Evolutionary conservation across 2,888 invertebrate genomes (phyloP), one percentile per base, ranked within the genome.

Genomic region (Mimas tiliae): DNA sequence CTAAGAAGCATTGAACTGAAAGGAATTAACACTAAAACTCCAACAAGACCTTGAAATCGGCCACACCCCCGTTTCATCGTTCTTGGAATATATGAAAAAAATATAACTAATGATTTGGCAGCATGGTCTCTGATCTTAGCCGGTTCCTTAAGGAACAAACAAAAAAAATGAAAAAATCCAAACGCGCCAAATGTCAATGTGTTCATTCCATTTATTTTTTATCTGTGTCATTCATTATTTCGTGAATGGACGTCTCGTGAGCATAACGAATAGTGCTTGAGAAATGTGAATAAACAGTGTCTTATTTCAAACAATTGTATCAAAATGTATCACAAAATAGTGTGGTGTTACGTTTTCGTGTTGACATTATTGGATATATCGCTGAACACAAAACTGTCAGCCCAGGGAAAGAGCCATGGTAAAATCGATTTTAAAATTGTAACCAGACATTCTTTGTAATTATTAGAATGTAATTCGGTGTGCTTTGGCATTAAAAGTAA

Each of bases 321-420:
- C 70, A 90, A 87, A 83, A 95, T 95, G 95, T 93, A 88, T 89
- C 90, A 90, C 79, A 92, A 92, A 88, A 90, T 93, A 84, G 90
- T 95, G 91, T 95, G 95, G 94, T 94, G 94, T 94, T 95, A 95
- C 90, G 91, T 96, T 89, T 94, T 96, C 92, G 85, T 95, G 87
- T 93, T 96, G 90, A 95, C 95, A 81, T 93, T 96, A 86, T 90
- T 96, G 86, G 95, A 95, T 93, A 94, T 95, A 85, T 94, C 96
- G 75, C 94, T 95, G 79, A 95, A 95, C 88, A 96, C 95, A 74
- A 95, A 95, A 89, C 94, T 96, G 90, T 95, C 96, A 89, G 95
- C 95, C 79, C 95, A 96, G 90, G 96, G 96, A 90, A 95, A 95
- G 90, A 95, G 95, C 92, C 96, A 96, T 94, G 96, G 96, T 96